These are phyloP conservation scores for Caracal caracal DNA, from an alignment of 2,113 vertebrate genomes.

Conservation along the genomic window DNA sequence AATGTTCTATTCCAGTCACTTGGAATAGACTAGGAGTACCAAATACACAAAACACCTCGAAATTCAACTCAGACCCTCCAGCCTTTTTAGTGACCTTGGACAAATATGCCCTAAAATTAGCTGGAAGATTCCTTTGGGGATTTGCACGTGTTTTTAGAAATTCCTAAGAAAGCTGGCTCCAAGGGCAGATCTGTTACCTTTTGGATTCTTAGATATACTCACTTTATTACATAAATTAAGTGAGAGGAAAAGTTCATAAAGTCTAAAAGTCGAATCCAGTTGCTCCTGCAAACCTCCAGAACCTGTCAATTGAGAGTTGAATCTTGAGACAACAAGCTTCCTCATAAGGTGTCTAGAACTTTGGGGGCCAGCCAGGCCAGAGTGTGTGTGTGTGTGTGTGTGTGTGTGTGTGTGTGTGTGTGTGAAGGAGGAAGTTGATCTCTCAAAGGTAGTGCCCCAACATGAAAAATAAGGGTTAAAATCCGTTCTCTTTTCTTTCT, in stretches of 20 bases:
- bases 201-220: background rate
- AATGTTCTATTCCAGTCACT: background rate
- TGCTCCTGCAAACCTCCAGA: background rate
- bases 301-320: background rate
- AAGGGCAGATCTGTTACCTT: background rate
- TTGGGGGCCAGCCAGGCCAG: background rate
- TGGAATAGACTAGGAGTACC: background rate
- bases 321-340: background rate
- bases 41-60: background rate
- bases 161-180: constrained; percentile 1
- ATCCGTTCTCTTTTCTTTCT: background rate
- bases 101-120: constrained; percentile 34
- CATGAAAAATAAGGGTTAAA: constrained; percentile 8
- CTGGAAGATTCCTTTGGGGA: background rate
- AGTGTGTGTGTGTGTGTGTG: background rate
- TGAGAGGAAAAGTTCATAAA: background rate
- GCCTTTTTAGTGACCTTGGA: background rate
- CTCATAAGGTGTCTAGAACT: background rate
- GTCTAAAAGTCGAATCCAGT: background rate
- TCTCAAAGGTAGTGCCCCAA: background rate
- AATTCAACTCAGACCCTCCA: background rate
- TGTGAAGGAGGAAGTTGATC: background rate
- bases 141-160: constrained; percentile 52
- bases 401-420: background rate
- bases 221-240: background rate